Evolutionary conservation across 2,888 invertebrate species (phyloP).

Genomic region (Andrena dorsata): DNA sequence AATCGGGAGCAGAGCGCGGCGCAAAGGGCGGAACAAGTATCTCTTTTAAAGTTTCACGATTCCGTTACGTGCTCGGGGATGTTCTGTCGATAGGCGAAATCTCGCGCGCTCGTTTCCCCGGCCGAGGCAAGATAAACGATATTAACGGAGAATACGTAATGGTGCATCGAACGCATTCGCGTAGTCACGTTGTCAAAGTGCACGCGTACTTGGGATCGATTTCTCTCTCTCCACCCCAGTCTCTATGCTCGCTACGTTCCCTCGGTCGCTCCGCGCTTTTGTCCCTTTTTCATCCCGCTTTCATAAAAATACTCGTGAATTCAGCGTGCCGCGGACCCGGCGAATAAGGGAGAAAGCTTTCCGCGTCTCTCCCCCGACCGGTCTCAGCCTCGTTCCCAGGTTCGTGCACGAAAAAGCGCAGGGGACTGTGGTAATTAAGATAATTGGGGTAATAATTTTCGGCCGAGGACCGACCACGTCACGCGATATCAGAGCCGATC

Average conservation of each 20-base stretch:
- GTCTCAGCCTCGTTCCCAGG: slow-evolving; percentile 26
- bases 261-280: slow-evolving; percentile 27
- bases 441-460: slow-evolving; percentile 80
- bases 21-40: too few relatives aligned
- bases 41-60: too few relatives aligned
- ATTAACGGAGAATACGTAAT: slow-evolving; percentile 43
- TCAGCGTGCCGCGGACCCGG: slow-evolving; percentile 32
- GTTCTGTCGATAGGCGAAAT: background rate
- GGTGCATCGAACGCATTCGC: slow-evolving; percentile 53
- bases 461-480: slow-evolving; percentile 66
- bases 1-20: background rate
- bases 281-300: slow-evolving; percentile 41
- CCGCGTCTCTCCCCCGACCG: slow-evolving; percentile 11
- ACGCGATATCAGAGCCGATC: slow-evolving; percentile 75
- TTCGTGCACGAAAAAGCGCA: slow-evolving; percentile 64
- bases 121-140: slow-evolving; percentile 13
- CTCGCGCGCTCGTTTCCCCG: background rate
- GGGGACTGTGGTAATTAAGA: slow-evolving; percentile 75
- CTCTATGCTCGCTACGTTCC: background rate
- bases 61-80: background rate
- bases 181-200: slow-evolving; percentile 54
- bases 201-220: slow-evolving; percentile 60
- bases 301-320: slow-evolving; percentile 47
- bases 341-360: slow-evolving; percentile 36
- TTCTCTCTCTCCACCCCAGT: slow-evolving; percentile 9